Base-by-base conservation (phyloP, 2,888 invertebrate genomes). In the Belgica antarctica region DNA sequence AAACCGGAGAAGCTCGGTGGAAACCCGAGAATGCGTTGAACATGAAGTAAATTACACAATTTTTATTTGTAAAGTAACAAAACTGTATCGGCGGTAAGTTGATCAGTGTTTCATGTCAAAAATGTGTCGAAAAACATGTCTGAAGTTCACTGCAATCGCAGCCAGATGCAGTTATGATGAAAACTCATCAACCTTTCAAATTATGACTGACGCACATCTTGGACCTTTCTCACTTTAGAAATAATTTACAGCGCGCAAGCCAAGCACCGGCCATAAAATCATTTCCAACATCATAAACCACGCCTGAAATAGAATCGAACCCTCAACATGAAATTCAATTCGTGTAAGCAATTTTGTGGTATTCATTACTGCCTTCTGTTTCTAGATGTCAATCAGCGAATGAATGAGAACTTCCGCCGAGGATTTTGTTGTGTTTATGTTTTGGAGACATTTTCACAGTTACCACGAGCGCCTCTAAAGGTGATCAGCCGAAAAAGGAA, bases 311-410 rank as follows among this genome's bases (percentile, higher is more conserved):
- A 17, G 19, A 22, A 52, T 17, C 25, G n/a, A 10, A 27, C 27
- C 27, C 25, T 59, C 27, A n/a, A n/a, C n/a, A 59, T 59, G 59
- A 59, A 59, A 59, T 59, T 59, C 59, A 27, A 59, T 24, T 7
- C 59, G 12, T 5, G 12, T 27, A 22, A 59, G 4, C 27, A 19
- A 19, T 28, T 46, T 27, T 47, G 47, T 65, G 47, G 65, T 63
- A 65, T 65, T 65, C 47, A 65, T 65, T 65, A 46, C 63, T 47
- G 65, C 46, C 65, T 46, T 7, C 61, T 34, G 63, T 19, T 65
- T 25, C 25, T 10, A 65, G 46, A 65, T 27, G 65, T 65, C 65
- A 65, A 46, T 65, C 65, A 65, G 36, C 47, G 31, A 47, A 46
- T n/a, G 65, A 65, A 65, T 65, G 47, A 65, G 65, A 65, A 47